phyloP scores from a whole-genome alignment of 2,888 invertebrate species.

The Luperina nickerlii region DNA sequence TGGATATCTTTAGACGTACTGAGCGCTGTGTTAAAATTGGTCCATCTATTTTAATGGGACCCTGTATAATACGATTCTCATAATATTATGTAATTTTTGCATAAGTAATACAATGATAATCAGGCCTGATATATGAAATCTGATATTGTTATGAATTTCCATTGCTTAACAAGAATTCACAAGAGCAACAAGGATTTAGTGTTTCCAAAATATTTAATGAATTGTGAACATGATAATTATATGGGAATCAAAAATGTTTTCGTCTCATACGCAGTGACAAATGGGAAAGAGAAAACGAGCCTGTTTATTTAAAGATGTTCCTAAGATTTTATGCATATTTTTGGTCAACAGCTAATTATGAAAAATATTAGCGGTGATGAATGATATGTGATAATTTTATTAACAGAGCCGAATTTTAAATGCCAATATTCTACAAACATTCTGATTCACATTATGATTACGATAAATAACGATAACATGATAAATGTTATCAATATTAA shows the following conservation, averaged over 20 bases:
- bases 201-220: constrained; percentile 55
- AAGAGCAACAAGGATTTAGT: constrained; percentile 37
- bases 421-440: constrained; percentile 4
- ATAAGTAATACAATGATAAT: constrained; percentile 49
- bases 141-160: constrained; percentile 61
- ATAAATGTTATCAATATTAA: constrained; percentile 32
- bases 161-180: constrained; percentile 36
- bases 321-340: constrained; percentile 33
- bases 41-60: no score
- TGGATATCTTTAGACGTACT: no score
- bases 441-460: constrained; percentile 46
- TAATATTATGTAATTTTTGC: constrained; percentile 67
- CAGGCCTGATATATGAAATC: constrained; percentile 51
- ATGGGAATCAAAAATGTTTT: constrained; percentile 31
- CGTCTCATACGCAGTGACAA: constrained; percentile 7
- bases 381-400: constrained; percentile 6
- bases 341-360: constrained; percentile 28
- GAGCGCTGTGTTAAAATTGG: no score
- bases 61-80: constrained; percentile 41
- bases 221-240: constrained; percentile 24
- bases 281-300: constrained; percentile 11
- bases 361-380: constrained; percentile 36
- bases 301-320: constrained; percentile 31
- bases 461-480: constrained; percentile 32
- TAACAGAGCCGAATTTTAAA: neutral